phyloP scores from a whole-genome alignment of 2,888 invertebrate genomes.

The Caenorhabditis sp. region DNA sequence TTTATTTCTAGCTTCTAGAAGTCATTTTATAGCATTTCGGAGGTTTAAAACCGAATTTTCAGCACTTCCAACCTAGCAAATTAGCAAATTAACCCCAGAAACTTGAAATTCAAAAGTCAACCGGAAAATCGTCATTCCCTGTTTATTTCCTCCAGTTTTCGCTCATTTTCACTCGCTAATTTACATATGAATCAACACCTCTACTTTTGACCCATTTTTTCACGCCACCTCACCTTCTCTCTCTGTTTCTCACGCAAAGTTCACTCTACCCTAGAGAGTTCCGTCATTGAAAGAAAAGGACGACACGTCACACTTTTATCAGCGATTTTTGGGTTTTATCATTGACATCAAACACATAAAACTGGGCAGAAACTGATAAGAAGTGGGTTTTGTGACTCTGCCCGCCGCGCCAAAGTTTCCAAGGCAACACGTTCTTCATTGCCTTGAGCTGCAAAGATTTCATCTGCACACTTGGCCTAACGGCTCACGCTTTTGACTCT shows the following conservation, averaged over 20 bases:
- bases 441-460: neutral
- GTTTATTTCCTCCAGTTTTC: neutral
- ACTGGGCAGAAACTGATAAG: neutral
- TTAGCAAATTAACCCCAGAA: neutral
- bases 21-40: neutral
- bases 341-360: neutral
- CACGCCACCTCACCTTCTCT: neutral
- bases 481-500: neutral
- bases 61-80: neutral
- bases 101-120: too few species aligned
- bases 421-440: neutral
- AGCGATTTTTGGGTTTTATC: neutral
- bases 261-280: too few species aligned
- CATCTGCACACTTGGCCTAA: neutral
- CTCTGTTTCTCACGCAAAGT: neutral
- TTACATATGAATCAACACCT: neutral
- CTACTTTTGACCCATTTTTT: neutral
- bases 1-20: neutral
- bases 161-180: neutral
- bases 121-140: too few species aligned
- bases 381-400: neutral
- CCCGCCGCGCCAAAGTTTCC: neutral
- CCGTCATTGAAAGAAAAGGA: neutral
- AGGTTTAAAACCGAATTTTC: neutral
- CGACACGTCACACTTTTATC: conserved; percentile 4